Conservation (phyloP, 2,797 vertebrate genomes). For the Mionectes olivaceus region DNA sequence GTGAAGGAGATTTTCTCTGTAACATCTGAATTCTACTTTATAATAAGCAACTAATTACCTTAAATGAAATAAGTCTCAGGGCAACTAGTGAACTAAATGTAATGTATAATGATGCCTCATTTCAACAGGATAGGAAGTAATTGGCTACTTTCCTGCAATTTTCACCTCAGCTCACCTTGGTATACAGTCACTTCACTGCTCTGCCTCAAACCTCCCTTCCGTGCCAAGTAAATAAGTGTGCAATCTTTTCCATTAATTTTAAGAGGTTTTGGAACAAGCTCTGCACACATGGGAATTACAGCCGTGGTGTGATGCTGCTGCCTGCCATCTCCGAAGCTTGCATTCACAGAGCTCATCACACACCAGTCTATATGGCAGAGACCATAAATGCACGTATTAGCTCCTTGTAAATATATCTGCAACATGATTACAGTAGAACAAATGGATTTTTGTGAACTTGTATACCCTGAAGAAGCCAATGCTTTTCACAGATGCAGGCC, state of each 20-base stretch:
- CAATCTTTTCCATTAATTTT: conserved; percentile 40
- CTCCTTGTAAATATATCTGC: not conserved
- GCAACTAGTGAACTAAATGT: not conserved
- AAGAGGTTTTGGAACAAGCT: not conserved
- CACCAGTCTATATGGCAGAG: not conserved
- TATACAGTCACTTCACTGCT: not conserved
- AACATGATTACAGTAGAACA: not conserved
- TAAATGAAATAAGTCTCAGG: conserved; percentile 8
- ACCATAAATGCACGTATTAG: not conserved
- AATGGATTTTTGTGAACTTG: not conserved
- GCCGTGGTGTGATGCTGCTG: not conserved
- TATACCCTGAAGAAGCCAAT: not conserved
- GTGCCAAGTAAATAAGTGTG: not conserved
- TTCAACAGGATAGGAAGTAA: not conserved
- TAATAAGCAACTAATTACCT: conserved; percentile 21
- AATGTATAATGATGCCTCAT: not conserved
- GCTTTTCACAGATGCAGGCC: not conserved
- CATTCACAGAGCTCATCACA: not conserved
- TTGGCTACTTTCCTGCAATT: conserved; percentile 14
- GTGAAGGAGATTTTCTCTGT: not conserved
- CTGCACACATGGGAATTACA: not conserved
- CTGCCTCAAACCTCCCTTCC: conserved; percentile 20
- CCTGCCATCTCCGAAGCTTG: not conserved
- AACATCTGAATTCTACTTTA: conserved; percentile 7
- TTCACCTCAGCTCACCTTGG: conserved; percentile 22